A percentile compares a stretch with the other conserved stretches of the same genome.
Conservation (phyloP, 2,888 invertebrate genomes). For the Hydrotaea diabolus region DNA sequence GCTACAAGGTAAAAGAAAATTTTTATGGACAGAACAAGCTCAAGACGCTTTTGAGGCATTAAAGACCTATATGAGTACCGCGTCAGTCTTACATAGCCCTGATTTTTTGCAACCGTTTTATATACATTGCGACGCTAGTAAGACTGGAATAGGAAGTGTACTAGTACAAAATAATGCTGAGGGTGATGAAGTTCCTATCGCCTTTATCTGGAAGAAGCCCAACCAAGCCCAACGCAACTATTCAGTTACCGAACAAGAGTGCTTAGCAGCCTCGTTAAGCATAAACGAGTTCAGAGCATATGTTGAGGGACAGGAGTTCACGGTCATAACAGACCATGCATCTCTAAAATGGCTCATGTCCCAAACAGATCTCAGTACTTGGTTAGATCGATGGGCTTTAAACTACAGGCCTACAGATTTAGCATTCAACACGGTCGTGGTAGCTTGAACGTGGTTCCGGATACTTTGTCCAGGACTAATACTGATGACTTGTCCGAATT, state of each 20-base stretch:
- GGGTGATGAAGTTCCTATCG: slow-evolving; percentile 46
- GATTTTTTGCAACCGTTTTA: slow-evolving; percentile 21
- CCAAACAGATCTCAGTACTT: neutral
- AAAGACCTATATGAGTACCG: slow-evolving; percentile 40
- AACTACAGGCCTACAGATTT: slow-evolving; percentile 10
- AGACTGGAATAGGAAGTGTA: slow-evolving; percentile 41
- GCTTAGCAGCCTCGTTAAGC: slow-evolving; percentile 5
- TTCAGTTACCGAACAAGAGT: slow-evolving; percentile 41
- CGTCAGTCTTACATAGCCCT: slow-evolving; percentile 52
- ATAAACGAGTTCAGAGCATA: slow-evolving; percentile 40
- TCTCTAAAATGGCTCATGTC: slow-evolving; percentile 22
- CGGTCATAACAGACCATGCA: slow-evolving; percentile 37
- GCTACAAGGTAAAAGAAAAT: neutral
- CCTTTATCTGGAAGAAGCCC: slow-evolving; percentile 58
- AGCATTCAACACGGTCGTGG: too few species aligned
- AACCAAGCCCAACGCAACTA: slow-evolving; percentile 37
- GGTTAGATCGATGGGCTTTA: neutral
- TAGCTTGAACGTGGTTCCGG: slow-evolving; percentile 31
- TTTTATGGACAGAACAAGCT: slow-evolving; percentile 40
- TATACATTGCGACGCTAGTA: slow-evolving; percentile 40
- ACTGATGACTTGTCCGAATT: neutral
- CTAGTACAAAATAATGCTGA: slow-evolving; percentile 37
- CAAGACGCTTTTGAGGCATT: slow-evolving; percentile 40
- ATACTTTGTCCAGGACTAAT: slow-evolving; percentile 33
- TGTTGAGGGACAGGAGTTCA: slow-evolving; percentile 47